Conservation (phyloP, 1,140 invertebrate species). For the Trachelipus rathkii region DNA sequence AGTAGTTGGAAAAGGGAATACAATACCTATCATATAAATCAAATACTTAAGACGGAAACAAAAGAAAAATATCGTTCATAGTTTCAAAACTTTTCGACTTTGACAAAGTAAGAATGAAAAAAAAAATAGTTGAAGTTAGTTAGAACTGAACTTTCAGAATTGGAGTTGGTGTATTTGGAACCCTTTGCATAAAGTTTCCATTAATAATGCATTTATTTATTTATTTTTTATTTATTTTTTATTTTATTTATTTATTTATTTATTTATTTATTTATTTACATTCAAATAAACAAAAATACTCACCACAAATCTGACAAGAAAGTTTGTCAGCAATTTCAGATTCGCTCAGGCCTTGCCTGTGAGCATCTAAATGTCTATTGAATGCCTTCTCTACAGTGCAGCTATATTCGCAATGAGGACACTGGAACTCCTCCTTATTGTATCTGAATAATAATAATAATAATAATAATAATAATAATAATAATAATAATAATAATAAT, state of each 20-base stretch:
- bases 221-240: not conserved
- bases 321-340: conserved; percentile 21
- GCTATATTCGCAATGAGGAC: conserved; percentile 47
- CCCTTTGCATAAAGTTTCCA: not conserved
- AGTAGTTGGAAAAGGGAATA: too few species aligned
- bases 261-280: not conserved
- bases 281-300: conserved; percentile 10
- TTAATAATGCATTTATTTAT: not conserved
- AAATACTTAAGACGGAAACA: too few species aligned
- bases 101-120: too few species aligned
- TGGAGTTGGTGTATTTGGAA: not conserved
- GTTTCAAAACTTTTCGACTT: too few species aligned
- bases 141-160: not conserved
- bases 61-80: too few species aligned
- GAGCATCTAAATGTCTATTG: conserved; percentile 47
- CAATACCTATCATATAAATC: too few species aligned
- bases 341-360: conserved; percentile 32
- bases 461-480: too few species aligned
- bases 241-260: not conserved
- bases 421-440: conserved; percentile 47
- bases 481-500: too few species aligned
- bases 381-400: conserved; percentile 49
- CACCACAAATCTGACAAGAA: conserved; percentile 43
- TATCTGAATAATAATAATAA: conserved; percentile 26
- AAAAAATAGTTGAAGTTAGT: too few species aligned